phyloP scores from a whole-genome alignment of 2,888 invertebrate species.

The Sycophila texana region DNA sequence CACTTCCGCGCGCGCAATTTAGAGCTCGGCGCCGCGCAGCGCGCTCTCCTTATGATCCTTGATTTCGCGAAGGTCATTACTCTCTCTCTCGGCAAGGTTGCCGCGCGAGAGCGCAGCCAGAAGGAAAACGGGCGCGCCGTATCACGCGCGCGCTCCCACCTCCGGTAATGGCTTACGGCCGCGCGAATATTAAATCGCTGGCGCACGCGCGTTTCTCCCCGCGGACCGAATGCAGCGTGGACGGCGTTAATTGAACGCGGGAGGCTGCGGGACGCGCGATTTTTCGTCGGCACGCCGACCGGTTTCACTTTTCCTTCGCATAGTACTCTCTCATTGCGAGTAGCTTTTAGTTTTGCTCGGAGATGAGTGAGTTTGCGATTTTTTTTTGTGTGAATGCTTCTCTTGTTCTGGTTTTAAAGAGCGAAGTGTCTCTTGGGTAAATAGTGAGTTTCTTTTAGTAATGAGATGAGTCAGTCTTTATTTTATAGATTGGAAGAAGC shows the following conservation, averaged over 20 bases:
- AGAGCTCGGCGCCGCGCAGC: slow-evolving; percentile 17
- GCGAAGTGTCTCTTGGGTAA: too few relatives aligned
- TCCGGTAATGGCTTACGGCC: background rate
- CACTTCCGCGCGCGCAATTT: slow-evolving; percentile 46
- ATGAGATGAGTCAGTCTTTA: too few relatives aligned
- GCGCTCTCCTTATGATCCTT: slow-evolving; percentile 50
- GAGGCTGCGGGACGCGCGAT: background rate
- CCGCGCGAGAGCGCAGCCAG: background rate
- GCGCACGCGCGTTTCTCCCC: slow-evolving; percentile 1
- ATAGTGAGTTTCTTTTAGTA: too few relatives aligned
- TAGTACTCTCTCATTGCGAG: too few relatives aligned
- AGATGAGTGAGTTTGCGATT: too few relatives aligned
- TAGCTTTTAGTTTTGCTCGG: too few relatives aligned
- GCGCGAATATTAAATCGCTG: slow-evolving; percentile 34
- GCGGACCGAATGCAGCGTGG: background rate
- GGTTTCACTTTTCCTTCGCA: too few relatives aligned
- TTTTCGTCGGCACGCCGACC: background rate
- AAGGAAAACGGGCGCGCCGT: slow-evolving; percentile 42
- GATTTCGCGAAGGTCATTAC: slow-evolving; percentile 59
- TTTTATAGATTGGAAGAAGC: too few relatives aligned
- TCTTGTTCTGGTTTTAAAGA: too few relatives aligned
- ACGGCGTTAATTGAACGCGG: slow-evolving; percentile 42
- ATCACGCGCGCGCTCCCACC: background rate
- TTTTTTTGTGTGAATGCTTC: too few relatives aligned
- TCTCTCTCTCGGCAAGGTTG: slow-evolving; percentile 57